phyloP scores from a whole-genome alignment of 1,140 invertebrate species.

The Cherax quadricarinatus region DNA sequence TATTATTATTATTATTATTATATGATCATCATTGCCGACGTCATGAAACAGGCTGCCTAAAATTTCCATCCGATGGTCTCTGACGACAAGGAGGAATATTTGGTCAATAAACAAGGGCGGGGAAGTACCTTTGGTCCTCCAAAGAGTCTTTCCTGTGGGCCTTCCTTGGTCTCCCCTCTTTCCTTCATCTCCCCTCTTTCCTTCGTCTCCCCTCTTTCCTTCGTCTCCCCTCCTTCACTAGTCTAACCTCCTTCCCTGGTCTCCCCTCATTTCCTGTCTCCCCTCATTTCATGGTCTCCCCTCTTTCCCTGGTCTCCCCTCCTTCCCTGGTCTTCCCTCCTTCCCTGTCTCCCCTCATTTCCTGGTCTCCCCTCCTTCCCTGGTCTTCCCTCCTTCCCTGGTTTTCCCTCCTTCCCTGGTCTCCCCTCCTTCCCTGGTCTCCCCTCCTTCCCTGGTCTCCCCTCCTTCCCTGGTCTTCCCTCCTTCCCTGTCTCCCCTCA shows the following conservation, averaged over 20 bases:
- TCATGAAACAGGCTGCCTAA: conserved; percentile 12
- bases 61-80: conserved; percentile 45
- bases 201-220: neutral
- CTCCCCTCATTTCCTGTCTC: too few species aligned
- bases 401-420: neutral
- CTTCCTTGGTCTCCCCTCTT: neutral
- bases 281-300: too few species aligned
- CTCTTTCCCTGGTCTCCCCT: too few species aligned
- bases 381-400: neutral
- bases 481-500: neutral
- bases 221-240: neutral
- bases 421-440: neutral
- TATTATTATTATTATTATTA: conserved; percentile 6
- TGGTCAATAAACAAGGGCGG: conserved; percentile 43
- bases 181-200: neutral
- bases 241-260: neutral
- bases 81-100: conserved; percentile 54
- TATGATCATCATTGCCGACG: too few species aligned
- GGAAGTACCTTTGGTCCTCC: conserved; percentile 2
- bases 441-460: neutral
- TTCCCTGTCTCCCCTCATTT: too few species aligned
- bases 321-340: too few species aligned
- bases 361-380: too few species aligned
- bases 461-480: neutral
- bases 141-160: neutral